Base-by-base conservation (phyloP, 2,113 vertebrate genomes). In the Tympanuchus pallidicinctus region DNA sequence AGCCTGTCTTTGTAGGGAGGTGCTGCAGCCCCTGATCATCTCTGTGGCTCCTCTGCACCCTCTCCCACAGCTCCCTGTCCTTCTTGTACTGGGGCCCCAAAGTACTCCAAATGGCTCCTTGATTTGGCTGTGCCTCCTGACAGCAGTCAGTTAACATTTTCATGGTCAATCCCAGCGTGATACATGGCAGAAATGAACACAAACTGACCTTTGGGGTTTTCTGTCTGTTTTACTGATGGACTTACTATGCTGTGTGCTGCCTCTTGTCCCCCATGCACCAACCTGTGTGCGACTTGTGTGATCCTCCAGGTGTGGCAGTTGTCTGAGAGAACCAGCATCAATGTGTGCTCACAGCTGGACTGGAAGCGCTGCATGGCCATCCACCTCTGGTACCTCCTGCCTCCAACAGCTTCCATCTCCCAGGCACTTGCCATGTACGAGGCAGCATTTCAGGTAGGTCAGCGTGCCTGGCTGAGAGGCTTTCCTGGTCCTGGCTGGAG, bases 341-440 rank as follows among this genome's bases (percentile, higher is more conserved):
- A 99, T 0, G 98, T 99, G 9, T 99, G 99, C 91, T 97, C 97
- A 0, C 97, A 98, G 93, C 91, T 99, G 93, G 99, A 99, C 92
- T 99, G 99, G 99, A 99, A 99, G 93, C 99, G 99, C 10, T 98
- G 98, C 14, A 6, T 99, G 16, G 99, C 98, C 1, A 83, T 99
- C 13, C 99, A 99, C 88, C 98, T 99, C 16, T 99, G 99, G 99
- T 99, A 98, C 97, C 98, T 99, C 97, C 97, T 99, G 73, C 99
- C 99, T 2, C 99, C 99, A 6, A 99, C 98, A 0, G 99, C 99
- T 20, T 99, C 99, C 1, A 98, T 99, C 77, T 98, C 99, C 48
- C 98, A 97, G 71, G 98, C 99, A 4, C 98, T 99, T 4, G 78
- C 93, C 78, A 97, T 97, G 96, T 99, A 99, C 0, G 98, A 99